Evolutionary conservation across 2,113 vertebrate genomes (phyloP).

Genomic region (Dicerorhinus sumatrensis): DNA sequence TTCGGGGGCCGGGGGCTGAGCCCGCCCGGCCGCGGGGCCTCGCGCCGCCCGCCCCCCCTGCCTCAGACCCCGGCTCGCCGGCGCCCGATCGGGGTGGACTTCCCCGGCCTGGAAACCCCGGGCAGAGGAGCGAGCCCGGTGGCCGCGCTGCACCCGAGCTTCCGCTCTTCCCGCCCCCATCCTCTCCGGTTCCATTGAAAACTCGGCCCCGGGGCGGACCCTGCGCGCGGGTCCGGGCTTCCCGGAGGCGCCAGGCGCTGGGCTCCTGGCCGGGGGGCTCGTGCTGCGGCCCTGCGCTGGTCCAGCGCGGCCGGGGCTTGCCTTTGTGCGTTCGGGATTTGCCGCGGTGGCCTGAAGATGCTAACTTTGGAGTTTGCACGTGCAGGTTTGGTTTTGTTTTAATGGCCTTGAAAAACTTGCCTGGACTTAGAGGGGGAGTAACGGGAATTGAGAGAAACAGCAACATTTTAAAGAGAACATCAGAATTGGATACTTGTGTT

Average conservation of each 20-base stretch:
- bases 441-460: conserved; percentile 12
- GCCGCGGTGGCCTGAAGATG: neutral
- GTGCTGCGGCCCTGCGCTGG: neutral
- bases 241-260: neutral
- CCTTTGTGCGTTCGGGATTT: conserved; percentile 63
- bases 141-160: conserved; percentile 47
- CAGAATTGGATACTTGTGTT: neutral
- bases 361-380: conserved; percentile 70
- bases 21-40: neutral
- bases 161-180: conserved; percentile 54
- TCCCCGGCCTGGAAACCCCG: neutral
- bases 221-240: neutral
- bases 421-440: neutral
- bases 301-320: neutral
- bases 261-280: neutral
- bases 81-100: neutral
- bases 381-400: conserved; percentile 61
- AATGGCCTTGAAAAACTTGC: conserved; percentile 46
- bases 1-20: conserved; percentile 21
- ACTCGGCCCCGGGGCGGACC: conserved; percentile 42
- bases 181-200: neutral
- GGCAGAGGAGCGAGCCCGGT: neutral
- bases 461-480: neutral
- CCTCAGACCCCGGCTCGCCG: neutral
- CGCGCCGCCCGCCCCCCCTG: neutral